These are phyloP conservation scores for Crocidura indochinensis DNA, from an alignment of 2,797 vertebrate species.

Conservation along the genomic window DNA sequence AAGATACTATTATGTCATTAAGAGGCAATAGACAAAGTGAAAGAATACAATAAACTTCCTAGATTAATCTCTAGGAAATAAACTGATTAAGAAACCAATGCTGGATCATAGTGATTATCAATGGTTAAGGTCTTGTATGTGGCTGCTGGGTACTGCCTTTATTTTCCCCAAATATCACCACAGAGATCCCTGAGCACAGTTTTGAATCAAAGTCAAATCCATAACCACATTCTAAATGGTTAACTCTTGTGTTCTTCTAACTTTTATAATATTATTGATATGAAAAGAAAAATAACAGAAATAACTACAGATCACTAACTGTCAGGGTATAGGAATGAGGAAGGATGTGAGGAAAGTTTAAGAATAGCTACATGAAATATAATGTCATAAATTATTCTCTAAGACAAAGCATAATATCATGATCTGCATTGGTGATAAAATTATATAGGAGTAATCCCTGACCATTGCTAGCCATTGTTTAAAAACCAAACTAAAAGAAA, in stretches of 20 bases:
- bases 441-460: no score
- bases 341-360: background rate
- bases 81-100: background rate
- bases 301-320: background rate
- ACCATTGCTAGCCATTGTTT: no score
- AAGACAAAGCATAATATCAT: no score
- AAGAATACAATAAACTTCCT: background rate
- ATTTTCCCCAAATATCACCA: no score
- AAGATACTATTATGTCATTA: background rate
- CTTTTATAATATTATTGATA: background rate
- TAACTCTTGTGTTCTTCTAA: background rate
- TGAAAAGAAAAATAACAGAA: background rate
- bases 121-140: no score
- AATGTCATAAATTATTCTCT: background rate
- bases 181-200: no score
- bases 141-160: no score
- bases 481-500: no score
- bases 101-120: no score
- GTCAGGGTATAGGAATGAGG: no score
- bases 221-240: background rate
- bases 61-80: constrained; percentile 15
- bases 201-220: no score
- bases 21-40: background rate
- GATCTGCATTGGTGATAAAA: no score
- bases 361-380: background rate